Conservation (phyloP, 2,797 vertebrate genomes). For the Pipistrellus pipistrellus region DNA sequence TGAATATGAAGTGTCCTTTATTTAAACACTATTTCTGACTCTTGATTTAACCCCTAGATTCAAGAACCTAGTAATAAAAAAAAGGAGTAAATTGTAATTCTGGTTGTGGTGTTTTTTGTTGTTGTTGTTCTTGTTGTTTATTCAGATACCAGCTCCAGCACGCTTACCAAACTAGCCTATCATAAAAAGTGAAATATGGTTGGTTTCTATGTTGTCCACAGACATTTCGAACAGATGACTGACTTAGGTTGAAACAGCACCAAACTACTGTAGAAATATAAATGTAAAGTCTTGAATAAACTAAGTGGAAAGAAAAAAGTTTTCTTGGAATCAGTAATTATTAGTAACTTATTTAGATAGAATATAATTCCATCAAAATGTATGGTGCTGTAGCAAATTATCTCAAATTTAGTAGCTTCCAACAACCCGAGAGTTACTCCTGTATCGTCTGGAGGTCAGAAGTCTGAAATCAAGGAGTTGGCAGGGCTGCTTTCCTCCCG, state of each 20-base stretch:
- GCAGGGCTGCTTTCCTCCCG: neutral
- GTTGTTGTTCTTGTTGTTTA: neutral
- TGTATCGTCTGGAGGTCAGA: neutral
- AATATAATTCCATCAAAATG: slow-evolving; percentile 3
- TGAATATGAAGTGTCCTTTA: slow-evolving; percentile 9
- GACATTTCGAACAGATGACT: neutral
- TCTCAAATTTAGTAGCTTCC: neutral
- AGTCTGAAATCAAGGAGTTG: neutral
- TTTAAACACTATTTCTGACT: slow-evolving; percentile 44
- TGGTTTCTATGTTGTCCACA: neutral
- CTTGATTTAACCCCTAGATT: slow-evolving; percentile 33
- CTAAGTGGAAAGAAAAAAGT: neutral
- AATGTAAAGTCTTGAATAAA: slow-evolving; percentile 34
- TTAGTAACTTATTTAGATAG: neutral
- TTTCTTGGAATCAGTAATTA: neutral
- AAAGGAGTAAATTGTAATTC: neutral
- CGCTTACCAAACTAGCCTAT: neutral
- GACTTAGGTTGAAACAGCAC: neutral
- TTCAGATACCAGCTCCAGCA: neutral
- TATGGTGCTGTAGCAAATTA: neutral
- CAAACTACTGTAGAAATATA: neutral
- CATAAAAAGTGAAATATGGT: neutral
- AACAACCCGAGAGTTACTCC: neutral
- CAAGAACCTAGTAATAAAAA: neutral
- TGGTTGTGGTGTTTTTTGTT: neutral